Base-by-base conservation (phyloP, 2,113 vertebrate species). In the Rhineura floridana region DNA sequence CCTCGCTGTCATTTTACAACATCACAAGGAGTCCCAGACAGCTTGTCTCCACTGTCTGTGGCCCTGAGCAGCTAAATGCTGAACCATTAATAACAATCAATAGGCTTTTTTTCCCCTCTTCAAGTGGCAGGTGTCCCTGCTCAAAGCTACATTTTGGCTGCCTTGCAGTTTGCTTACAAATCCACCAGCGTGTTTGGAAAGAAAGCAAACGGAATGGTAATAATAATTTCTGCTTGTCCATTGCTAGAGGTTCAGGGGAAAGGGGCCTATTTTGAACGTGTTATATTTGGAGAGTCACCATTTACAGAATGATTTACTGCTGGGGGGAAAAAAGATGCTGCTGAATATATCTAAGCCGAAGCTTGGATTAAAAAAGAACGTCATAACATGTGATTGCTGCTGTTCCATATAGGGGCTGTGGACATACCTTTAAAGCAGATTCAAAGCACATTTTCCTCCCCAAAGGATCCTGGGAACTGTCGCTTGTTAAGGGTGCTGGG, bases 321-420 rank as follows among this genome's bases (percentile, higher is more conserved):
- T 90, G 96, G n/a, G n/a, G n/a, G n/a, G n/a, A n/a, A n/a, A 95
- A 94, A 96, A 96, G 96, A 96, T 95, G 96, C 96, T 92, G 96
- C 93, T 88, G 91, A 93, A 91, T 92, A 90, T 73, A 28, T 93
- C 92, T 93, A 90, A 95, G 95, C 93, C 94, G 95, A 95, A 92
- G 89, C 94, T 94, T 92, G 81, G 86, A 93, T 94, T 95, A 94
- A 75, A 28, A 46, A 63, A 52, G 67, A 62, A 46, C 11, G 10
- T 13, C 30, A 42, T 39, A 63, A 81, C 48, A 12, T 44, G 55
- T n/a, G 59, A 44, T 81, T 30, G n/a, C 39, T 44, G 55, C 11
- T 63, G 28, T 59, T 28, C 28, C 12, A 21, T n/a, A n/a, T n/a
- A n/a, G n/a, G n/a, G n/a, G n/a, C n/a, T n/a, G n/a, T n/a, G n/a